Evolutionary conservation across 2,888 invertebrate genomes (phyloP), one percentile per base, ranked within the genome.

Genomic region (Dendrolimus houi): DNA sequence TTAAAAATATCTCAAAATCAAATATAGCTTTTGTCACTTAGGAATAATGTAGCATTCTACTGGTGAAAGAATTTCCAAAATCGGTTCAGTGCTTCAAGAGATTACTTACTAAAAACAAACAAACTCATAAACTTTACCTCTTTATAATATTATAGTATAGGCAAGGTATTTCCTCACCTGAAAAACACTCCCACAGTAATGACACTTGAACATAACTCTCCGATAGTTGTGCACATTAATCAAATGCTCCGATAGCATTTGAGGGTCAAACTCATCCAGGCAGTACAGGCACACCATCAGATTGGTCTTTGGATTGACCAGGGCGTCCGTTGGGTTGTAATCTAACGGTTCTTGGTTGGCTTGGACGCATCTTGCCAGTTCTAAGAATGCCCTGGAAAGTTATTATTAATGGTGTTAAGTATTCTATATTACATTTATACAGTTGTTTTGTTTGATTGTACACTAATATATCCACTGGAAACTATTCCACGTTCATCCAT

Each of bases 281-380:
- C 77, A 77, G 53, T 72, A 74, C 0, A 77, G 62, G 9, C 77
- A 77, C 10, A 75, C 65, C 70, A 73, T 69, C 3, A 58, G 58
- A 1, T 71, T 71, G 0, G 73, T 70, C 53, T 70, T 72, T 0
- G 73, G 75, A 12, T 77, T 68, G 53, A 69, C 56, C 60, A 71
- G 67, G 0, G 69, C 72, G 9, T 74, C 73, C 0, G 71, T 68
- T 0, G 74, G 65, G 60, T 70, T 70, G 58, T 74, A 75, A 52
- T 74, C 74, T 0, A 75, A 70, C 0, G 71, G 73, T 53, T 75
- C 75, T 14, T 71, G 71, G 54, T 68, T 69, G 0, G 66, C 62
- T 60, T 76, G 70, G 0, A 74, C 68, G 13, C 74, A 73, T 53
- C 68, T 67, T 0, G 76, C 74, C 0, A 77, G 64, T 42, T 74